A percentile compares a stretch with the other conserved stretches of the same genome.
Evolutionary conservation across 2,888 invertebrate genomes (phyloP).

Genomic region (Brenthis ino): DNA sequence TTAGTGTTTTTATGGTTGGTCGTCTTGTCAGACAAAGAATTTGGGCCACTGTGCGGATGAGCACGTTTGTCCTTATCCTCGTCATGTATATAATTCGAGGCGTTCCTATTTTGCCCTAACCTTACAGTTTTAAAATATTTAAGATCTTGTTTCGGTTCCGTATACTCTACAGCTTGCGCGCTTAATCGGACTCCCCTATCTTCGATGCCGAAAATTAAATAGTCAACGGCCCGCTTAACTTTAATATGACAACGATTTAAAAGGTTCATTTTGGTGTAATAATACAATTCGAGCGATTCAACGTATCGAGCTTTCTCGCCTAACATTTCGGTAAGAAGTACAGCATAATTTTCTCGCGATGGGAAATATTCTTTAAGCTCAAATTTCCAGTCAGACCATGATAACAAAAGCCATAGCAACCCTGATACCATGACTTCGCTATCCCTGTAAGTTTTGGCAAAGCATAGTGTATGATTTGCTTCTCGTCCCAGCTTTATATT

Average conservation of each 20-base stretch:
- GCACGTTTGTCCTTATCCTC: neutral
- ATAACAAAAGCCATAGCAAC: neutral
- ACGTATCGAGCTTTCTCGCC: slow-evolving; percentile 26
- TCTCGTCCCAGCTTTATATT: slow-evolving; percentile 40
- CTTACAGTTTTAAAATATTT: too few species aligned
- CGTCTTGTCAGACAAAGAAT: neutral
- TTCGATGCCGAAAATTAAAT: slow-evolving; percentile 41
- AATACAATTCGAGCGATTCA: slow-evolving; percentile 40
- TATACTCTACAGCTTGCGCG: slow-evolving; percentile 25
- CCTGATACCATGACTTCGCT: slow-evolving; percentile 38
- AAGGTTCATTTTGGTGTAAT: slow-evolving; percentile 41
- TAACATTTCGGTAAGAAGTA: slow-evolving; percentile 42
- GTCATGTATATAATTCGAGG: neutral
- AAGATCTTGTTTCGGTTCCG: neutral
- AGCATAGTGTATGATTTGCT: slow-evolving; percentile 42
- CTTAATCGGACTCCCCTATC: slow-evolving; percentile 40
- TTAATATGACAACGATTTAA: slow-evolving; percentile 40
- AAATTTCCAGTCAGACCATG: slow-evolving; percentile 38
- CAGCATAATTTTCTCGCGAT: slow-evolving; percentile 37
- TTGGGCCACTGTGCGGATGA: neutral
- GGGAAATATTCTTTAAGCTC: slow-evolving; percentile 41
- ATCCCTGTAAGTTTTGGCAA: slow-evolving; percentile 39
- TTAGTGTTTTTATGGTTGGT: neutral
- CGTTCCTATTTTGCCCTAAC: too few species aligned
- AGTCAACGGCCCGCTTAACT: slow-evolving; percentile 41